A percentile compares a stretch with the other conserved stretches of the same genome.
These are phyloP conservation scores for Bicyclus anynana DNA, from an alignment of 1,140 invertebrate species.

Conservation along the genomic window DNA sequence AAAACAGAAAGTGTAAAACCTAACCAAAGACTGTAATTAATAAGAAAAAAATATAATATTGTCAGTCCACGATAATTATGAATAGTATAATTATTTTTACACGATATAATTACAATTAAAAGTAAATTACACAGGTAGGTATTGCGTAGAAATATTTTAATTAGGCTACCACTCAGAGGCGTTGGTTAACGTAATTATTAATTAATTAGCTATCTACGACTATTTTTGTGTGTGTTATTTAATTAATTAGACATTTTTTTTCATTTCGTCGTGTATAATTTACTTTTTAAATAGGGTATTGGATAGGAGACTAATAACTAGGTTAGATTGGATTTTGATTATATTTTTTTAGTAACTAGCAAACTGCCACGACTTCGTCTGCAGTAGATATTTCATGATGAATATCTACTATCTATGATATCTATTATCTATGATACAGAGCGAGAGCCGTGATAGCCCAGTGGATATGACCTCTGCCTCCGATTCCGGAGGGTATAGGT, in stretches of 20 bases:
- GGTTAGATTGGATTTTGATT: too few species aligned
- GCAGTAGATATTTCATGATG: too few species aligned
- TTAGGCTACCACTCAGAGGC: not conserved
- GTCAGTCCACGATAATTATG: not conserved
- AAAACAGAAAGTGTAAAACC: not conserved
- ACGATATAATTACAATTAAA: not conserved
- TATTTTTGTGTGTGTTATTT: not conserved
- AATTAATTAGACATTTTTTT: not conserved
- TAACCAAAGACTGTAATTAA: not conserved
- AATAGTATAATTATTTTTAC: not conserved
- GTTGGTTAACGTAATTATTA: not conserved
- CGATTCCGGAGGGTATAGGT: too few species aligned
- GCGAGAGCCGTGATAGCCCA: too few species aligned
- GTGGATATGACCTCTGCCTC: too few species aligned
- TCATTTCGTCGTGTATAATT: not conserved
- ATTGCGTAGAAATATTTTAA: not conserved
- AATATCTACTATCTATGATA: too few species aligned
- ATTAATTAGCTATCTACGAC: not conserved
- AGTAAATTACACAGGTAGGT: not conserved
- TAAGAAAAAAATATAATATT: not conserved
- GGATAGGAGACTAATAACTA: not conserved
- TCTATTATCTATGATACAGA: too few species aligned
- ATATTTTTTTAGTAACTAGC: too few species aligned
- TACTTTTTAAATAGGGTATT: not conserved
- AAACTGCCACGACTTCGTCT: too few species aligned